Evolutionary conservation across 2,888 invertebrate species (phyloP), one percentile per base, ranked within the genome.

Genomic region (Drosophila fulvimacula): DNA sequence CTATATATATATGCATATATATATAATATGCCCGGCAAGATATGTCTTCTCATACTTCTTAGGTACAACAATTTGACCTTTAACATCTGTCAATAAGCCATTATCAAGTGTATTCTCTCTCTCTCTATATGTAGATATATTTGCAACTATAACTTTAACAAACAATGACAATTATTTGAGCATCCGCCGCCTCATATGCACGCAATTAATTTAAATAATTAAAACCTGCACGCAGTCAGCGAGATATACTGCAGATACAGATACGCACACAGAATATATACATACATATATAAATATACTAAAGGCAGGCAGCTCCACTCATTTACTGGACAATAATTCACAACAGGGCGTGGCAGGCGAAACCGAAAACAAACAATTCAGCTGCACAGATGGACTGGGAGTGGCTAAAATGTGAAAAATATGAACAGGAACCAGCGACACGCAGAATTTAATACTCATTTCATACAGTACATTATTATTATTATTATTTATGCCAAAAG

Each of bases 191-290:
- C 17, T 56, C 58, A 64, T 48, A 69, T 74, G 56, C 65, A 74
- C 39, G 56, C 73, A 59, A 73, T 73, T 74, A 66, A 69, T 74
- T 73, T 66, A 69, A 69, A 65, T 73, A 73, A 70, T 77, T 76
- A 60, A 69, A 76, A 73, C 49, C 63, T 53, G 72, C 46, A 69
- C 44, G 51, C 65, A 71, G 38, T 32, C 49, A 63, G 21, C 56
- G 41, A 19, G 39, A 51, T 4, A 17, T 32, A 48, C 30, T 30
- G 38, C 52, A 38, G 32, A 32, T 15, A 44, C 57, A 59, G 38
- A 41, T 24, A 30, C 51, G 13, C 36, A 42, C 21, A 9, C 19
- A 46, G 27, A 46, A 30, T 32, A 11, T 11, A 21, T 27, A 27
- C 27, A 27, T 0, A 27, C 6, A 27, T 6, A 5, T 6, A 27